A percentile compares a stretch with the other conserved stretches of the same genome.
Evolutionary conservation across 2,113 vertebrate genomes (phyloP).

Genomic region (Daphoenositta chrysoptera): DNA sequence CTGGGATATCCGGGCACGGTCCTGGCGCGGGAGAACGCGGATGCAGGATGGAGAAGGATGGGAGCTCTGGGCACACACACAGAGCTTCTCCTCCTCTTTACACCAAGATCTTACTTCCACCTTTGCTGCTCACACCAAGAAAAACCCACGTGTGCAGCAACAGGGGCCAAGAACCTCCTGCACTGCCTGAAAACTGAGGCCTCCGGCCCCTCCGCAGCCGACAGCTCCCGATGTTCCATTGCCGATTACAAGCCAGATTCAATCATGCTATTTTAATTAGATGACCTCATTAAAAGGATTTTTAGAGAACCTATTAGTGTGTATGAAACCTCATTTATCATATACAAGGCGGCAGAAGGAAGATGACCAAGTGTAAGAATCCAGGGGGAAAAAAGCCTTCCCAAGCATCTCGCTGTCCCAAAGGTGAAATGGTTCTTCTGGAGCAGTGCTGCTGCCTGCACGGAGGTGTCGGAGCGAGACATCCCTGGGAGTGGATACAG

Average conservation of each 20-base stretch:
- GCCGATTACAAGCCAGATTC: rapidly evolving
- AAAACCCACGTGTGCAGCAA: rapidly evolving
- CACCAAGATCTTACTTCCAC: not conserved
- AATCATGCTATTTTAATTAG: slow-evolving; percentile 12
- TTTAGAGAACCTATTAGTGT: not conserved
- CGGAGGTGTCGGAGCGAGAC: not conserved
- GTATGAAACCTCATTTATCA: not conserved
- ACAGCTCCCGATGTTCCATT: not conserved
- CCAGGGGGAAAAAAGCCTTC: not conserved
- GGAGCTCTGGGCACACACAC: not conserved
- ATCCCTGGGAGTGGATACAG: slow-evolving; percentile 32
- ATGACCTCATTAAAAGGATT: slow-evolving; percentile 18
- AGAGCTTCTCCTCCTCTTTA: not conserved
- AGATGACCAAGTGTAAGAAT: not conserved
- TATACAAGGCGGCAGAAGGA: not conserved
- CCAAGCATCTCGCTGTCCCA: not conserved
- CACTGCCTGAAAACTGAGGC: not conserved
- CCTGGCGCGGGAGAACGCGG: rapidly evolving
- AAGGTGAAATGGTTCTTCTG: not conserved
- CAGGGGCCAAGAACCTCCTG: not conserved
- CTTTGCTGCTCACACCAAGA: not conserved
- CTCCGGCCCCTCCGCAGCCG: not conserved
- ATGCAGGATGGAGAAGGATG: not conserved
- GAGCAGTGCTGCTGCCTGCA: not conserved
- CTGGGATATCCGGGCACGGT: not conserved